Evolutionary conservation across 2,888 invertebrate genomes (phyloP).

Genomic region (Sinhomidia bicolor): DNA sequence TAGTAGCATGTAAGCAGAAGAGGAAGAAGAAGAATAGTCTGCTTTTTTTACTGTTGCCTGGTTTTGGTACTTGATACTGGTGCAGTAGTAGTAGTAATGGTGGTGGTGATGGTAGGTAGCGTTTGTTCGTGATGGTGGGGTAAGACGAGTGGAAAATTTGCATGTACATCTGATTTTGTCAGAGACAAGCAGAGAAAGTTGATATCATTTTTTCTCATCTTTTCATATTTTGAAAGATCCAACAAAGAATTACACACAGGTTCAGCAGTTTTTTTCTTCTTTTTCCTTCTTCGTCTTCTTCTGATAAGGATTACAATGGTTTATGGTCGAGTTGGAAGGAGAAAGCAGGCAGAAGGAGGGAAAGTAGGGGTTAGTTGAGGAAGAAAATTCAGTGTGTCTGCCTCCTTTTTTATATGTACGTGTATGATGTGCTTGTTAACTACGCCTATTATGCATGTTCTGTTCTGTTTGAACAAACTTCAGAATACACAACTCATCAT

Average conservation of each 20-base stretch:
- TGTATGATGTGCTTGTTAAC: conserved; percentile 66
- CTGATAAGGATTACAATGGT: conserved; percentile 71
- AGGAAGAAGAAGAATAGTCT: not conserved
- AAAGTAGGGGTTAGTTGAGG: not conserved
- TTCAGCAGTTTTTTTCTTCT: conserved; percentile 66
- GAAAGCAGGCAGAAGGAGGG: conserved; percentile 8
- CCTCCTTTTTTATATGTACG: conserved; percentile 28
- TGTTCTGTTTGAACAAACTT: conserved; percentile 73
- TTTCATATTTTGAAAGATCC: conserved; percentile 61
- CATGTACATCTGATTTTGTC: conserved; percentile 75
- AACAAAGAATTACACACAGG: conserved; percentile 64
- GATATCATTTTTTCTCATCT: conserved; percentile 72
- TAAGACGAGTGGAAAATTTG: conserved; percentile 74
- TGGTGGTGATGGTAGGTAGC: conserved; percentile 12
- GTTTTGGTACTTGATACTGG: conserved; percentile 28
- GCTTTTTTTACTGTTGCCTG: not conserved
- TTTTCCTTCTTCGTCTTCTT: too few species aligned
- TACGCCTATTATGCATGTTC: conserved; percentile 72
- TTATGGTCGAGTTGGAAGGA: conserved; percentile 60
- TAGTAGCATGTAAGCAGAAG: conserved; percentile 22
- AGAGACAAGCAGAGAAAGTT: conserved; percentile 75
- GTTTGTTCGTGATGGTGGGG: conserved; percentile 29
- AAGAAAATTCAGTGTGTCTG: conserved; percentile 45
- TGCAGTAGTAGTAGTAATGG: not conserved
- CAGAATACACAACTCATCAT: conserved; percentile 74